Evolutionary conservation across 2,888 invertebrate species (phyloP).

Genomic region (Lycophotia porphyrea): DNA sequence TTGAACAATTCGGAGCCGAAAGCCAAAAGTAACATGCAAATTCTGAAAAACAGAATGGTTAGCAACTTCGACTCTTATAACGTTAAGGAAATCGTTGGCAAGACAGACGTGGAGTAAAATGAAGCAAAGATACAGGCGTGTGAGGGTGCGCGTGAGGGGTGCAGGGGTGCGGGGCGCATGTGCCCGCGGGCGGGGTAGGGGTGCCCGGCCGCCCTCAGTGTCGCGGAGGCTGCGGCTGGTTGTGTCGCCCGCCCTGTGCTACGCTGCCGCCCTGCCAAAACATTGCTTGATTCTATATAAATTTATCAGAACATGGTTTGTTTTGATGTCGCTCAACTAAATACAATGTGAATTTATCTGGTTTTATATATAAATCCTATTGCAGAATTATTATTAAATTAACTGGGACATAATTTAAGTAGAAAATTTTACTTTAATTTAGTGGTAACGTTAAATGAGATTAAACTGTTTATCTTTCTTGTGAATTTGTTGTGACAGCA

Average conservation of each 20-base stretch:
- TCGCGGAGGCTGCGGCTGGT: slow-evolving; percentile 88
- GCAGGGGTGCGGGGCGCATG: slow-evolving; percentile 60
- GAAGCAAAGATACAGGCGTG: slow-evolving; percentile 83
- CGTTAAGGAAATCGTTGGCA: slow-evolving; percentile 82
- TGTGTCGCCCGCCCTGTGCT: slow-evolving; percentile 83
- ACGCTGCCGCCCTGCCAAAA: slow-evolving; percentile 75
- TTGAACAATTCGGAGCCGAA: slow-evolving; percentile 10
- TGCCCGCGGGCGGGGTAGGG: slow-evolving; percentile 67
- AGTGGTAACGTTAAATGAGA: slow-evolving; percentile 71
- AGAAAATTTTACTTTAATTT: slow-evolving; percentile 68
- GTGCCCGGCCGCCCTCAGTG: slow-evolving; percentile 81
- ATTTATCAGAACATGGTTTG: slow-evolving; percentile 64
- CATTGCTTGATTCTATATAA: slow-evolving; percentile 72
- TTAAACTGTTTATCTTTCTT: slow-evolving; percentile 72
- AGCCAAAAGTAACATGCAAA: slow-evolving; percentile 60
- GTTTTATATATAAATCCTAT: slow-evolving; percentile 27
- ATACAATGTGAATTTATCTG: slow-evolving; percentile 39
- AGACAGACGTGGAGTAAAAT: slow-evolving; percentile 83
- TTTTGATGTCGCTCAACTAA: slow-evolving; percentile 59
- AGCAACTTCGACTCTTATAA: slow-evolving; percentile 71
- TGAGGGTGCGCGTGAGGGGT: slow-evolving; percentile 74
- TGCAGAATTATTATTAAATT: slow-evolving; percentile 34
- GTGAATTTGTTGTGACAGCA: slow-evolving; percentile 63
- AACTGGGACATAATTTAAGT: slow-evolving; percentile 43
- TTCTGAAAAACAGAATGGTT: slow-evolving; percentile 65